These are phyloP conservation scores for Celastrina argiolus DNA, from an alignment of 2,888 invertebrate genomes.

Conservation along the genomic window DNA sequence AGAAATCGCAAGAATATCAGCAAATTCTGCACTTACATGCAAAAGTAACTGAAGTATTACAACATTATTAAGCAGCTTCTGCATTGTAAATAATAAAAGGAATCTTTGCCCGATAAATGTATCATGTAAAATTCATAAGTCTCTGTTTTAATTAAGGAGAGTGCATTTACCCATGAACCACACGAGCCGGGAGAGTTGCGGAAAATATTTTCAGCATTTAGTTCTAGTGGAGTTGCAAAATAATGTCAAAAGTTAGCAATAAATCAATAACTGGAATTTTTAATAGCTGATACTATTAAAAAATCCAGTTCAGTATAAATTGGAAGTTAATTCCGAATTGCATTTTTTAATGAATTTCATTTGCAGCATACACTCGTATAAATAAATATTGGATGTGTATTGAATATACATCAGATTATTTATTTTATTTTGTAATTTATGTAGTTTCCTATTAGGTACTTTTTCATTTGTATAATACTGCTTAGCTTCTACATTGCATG, in stretches of 20 bases:
- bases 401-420: neutral
- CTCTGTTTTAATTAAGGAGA: constrained; percentile 7
- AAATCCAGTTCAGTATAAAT: neutral
- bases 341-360: neutral
- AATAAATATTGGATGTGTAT: neutral
- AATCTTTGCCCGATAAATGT: neutral
- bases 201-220: neutral
- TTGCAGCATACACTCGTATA: neutral
- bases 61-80: neutral
- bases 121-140: constrained; percentile 11
- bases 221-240: neutral
- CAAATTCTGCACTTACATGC: neutral
- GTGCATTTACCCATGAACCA: constrained; percentile 1
- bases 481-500: no score
- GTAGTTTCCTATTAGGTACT: no score
- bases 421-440: neutral
- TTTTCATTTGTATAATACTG: no score
- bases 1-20: neutral
- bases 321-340: neutral
- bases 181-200: constrained; percentile 40
- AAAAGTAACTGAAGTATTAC: neutral
- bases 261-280: neutral
- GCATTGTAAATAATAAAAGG: neutral
- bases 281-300: neutral
- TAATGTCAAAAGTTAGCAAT: neutral